phyloP scores from a whole-genome alignment of 2,888 invertebrate species.

The Chloromyia formosa region DNA sequence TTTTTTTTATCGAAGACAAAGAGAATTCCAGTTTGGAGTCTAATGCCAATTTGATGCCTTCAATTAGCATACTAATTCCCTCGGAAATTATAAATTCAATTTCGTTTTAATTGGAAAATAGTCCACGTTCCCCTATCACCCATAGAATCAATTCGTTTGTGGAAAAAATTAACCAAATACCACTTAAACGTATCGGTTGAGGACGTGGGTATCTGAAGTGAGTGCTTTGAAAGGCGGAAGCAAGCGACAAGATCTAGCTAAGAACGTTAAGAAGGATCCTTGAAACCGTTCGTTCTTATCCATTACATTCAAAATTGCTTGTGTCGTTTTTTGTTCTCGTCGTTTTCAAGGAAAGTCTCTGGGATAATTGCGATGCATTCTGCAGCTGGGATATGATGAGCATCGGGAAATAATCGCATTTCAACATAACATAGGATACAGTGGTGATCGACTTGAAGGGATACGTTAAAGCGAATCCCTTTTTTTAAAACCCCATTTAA shows the following conservation, averaged over 20 bases:
- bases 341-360: neutral
- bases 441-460: too few relatives aligned
- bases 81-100: constrained; percentile 47
- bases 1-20: too few relatives aligned
- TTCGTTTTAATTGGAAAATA: constrained; percentile 46
- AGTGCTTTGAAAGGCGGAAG: too few relatives aligned
- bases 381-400: constrained; percentile 3
- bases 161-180: constrained; percentile 20
- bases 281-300: neutral
- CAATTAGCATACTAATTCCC: constrained; percentile 46
- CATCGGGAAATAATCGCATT: neutral
- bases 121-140: neutral
- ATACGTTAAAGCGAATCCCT: too few relatives aligned
- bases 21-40: too few relatives aligned
- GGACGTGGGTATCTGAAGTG: too few relatives aligned
- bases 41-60: constrained; percentile 45
- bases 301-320: neutral
- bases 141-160: neutral
- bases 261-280: neutral
- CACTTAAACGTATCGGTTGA: neutral
- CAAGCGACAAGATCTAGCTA: neutral
- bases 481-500: too few relatives aligned
- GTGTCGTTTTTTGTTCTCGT: neutral
- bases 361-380: neutral
- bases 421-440: neutral